These are phyloP conservation scores for Drosophila stalkeri DNA, from an alignment of 2,888 invertebrate genomes.

Conservation along the genomic window DNA sequence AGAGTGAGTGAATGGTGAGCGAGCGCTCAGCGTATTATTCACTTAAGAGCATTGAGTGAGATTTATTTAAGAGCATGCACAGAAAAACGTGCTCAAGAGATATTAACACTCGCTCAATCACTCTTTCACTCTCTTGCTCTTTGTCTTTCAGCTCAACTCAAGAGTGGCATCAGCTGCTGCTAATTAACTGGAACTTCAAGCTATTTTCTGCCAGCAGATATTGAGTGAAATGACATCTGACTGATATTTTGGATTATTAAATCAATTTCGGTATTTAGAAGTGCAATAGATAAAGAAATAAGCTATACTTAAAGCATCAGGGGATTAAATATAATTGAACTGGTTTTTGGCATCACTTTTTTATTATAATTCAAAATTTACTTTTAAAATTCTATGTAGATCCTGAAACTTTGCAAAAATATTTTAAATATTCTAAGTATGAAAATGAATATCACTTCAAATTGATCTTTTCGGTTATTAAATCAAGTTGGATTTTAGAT, in stretches of 20 bases:
- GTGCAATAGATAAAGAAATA: not conserved
- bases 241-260: not conserved
- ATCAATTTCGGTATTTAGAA: not conserved
- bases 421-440: too few species aligned
- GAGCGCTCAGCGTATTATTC: not conserved
- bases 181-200: constrained; percentile 24
- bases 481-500: not conserved
- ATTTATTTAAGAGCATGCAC: constrained; percentile 28
- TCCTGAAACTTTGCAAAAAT: too few species aligned
- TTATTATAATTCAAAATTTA: too few species aligned
- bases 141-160: not conserved
- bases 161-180: constrained; percentile 47
- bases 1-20: constrained; percentile 15
- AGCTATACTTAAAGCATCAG: too few species aligned
- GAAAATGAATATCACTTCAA: too few species aligned
- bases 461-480: not conserved
- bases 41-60: constrained; percentile 44
- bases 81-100: constrained; percentile 39
- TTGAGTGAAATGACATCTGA: constrained; percentile 4
- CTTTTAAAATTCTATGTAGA: too few species aligned
- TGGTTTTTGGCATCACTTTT: too few species aligned
- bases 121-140: not conserved
- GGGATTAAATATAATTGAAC: too few species aligned
- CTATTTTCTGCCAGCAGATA: not conserved
- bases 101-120: not conserved